Evolutionary conservation across 2,113 vertebrate genomes (phyloP).

Genomic region (Mastomys natalensis): DNA sequence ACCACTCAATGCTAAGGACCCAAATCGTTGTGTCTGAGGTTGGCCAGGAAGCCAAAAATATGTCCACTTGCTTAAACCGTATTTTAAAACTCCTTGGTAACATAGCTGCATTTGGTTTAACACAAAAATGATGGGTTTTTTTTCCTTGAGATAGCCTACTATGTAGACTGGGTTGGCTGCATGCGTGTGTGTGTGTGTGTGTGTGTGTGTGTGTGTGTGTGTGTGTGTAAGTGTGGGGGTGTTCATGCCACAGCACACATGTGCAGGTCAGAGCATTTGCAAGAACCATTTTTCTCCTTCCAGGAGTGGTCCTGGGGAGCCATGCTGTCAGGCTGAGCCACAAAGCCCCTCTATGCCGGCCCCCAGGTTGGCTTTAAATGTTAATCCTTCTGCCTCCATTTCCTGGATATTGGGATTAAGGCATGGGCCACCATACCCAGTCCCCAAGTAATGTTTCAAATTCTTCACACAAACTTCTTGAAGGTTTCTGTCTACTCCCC

Average conservation of each 20-base stretch:
- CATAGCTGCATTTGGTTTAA: not conserved
- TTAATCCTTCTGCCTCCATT: not conserved
- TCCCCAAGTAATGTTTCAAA: not conserved
- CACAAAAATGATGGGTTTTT: conserved; percentile 1
- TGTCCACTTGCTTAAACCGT: not conserved
- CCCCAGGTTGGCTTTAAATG: not conserved
- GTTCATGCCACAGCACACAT: not conserved
- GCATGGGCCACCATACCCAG: not conserved
- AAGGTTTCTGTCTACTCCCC: not conserved
- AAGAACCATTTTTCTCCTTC: not conserved
- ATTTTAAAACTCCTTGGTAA: conserved; percentile 12
- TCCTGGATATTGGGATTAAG: not conserved
- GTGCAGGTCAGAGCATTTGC: not conserved
- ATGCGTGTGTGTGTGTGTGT: not conserved
- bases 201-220: not conserved
- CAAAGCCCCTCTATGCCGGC: not conserved
- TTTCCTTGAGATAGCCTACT: not conserved
- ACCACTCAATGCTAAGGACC: not conserved
- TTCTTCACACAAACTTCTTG: not conserved
- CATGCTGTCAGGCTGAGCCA: not conserved
- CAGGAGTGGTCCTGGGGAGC: not conserved
- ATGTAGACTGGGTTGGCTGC: not conserved
- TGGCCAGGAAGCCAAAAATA: not conserved
- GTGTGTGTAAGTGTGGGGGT: not conserved
- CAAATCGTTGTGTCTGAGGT: not conserved